A percentile compares a stretch with the other conserved stretches of the same genome.
phyloP scores from a whole-genome alignment of 2,888 invertebrate species.

The Lepidocyrtinus sp. region DNA sequence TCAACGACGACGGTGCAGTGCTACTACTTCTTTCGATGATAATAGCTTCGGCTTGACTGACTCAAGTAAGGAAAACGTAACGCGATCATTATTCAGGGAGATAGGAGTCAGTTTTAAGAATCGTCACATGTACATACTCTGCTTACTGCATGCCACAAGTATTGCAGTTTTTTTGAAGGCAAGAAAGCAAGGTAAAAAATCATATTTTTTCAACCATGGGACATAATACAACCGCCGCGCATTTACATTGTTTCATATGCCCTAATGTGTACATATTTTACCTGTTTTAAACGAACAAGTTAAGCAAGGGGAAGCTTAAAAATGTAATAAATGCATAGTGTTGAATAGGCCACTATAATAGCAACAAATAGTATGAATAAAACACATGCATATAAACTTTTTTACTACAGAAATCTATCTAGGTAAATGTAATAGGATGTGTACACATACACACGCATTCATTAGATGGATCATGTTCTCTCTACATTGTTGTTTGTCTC shows the following conservation, averaged over 20 bases:
- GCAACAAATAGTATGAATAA: slow-evolving; percentile 12
- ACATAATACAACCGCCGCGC: not conserved
- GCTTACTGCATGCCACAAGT: not conserved
- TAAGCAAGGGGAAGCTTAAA: slow-evolving; percentile 24
- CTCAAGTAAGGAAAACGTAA: slow-evolving; percentile 41
- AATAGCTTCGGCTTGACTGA: slow-evolving; percentile 58
- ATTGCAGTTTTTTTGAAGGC: no score
- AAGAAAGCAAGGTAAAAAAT: not conserved
- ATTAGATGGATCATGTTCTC: slow-evolving; percentile 36
- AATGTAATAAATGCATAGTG: slow-evolving; percentile 25
- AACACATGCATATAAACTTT: slow-evolving; percentile 23
- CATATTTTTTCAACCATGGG: not conserved
- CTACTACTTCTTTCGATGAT: slow-evolving; percentile 28
- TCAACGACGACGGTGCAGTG: slow-evolving; percentile 21
- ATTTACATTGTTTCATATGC: not conserved
- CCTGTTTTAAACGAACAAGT: not conserved
- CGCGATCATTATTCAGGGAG: slow-evolving; percentile 7
- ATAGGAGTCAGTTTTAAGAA: not conserved
- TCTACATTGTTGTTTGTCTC: slow-evolving; percentile 11
- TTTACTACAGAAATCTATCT: no score
- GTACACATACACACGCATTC: slow-evolving; percentile 7
- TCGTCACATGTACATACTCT: not conserved
- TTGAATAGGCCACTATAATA: not conserved
- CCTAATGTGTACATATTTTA: not conserved
- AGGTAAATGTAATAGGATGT: slow-evolving; percentile 17